These are phyloP conservation scores for Labeo catla DNA, from an alignment of 2,113 vertebrate species.

Conservation along the genomic window DNA sequence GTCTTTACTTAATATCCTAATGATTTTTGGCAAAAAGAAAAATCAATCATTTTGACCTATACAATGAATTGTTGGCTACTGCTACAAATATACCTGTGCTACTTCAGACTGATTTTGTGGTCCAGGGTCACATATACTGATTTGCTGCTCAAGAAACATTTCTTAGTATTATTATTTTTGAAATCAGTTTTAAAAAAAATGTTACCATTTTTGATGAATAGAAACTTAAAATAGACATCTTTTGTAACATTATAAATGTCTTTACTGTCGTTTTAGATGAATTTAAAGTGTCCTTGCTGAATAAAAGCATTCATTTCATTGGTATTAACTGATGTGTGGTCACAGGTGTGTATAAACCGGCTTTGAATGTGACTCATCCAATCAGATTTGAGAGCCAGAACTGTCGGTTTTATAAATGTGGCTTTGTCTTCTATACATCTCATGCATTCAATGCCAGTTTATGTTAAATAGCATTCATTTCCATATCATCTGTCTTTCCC, in stretches of 20 bases:
- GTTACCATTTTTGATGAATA: background rate
- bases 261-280: background rate
- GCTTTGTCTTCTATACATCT: background rate
- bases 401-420: background rate
- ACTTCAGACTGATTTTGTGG: no score
- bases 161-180: no score
- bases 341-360: background rate
- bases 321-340: background rate
- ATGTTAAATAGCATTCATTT: slow-evolving; percentile 5
- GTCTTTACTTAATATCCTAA: no score
- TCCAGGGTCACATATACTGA: no score
- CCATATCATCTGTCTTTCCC: background rate
- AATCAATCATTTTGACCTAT: no score
- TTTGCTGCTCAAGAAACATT: no score
- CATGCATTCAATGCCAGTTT: background rate
- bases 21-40: no score
- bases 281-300: background rate
- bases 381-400: background rate
- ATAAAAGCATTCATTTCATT: background rate
- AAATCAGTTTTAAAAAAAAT: no score
- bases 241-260: background rate
- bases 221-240: no score
- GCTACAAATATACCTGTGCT: no score
- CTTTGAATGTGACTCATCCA: background rate
- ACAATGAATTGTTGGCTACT: no score